Conservation (phyloP, 2,888 invertebrate genomes). For the Hipparchia semele region DNA sequence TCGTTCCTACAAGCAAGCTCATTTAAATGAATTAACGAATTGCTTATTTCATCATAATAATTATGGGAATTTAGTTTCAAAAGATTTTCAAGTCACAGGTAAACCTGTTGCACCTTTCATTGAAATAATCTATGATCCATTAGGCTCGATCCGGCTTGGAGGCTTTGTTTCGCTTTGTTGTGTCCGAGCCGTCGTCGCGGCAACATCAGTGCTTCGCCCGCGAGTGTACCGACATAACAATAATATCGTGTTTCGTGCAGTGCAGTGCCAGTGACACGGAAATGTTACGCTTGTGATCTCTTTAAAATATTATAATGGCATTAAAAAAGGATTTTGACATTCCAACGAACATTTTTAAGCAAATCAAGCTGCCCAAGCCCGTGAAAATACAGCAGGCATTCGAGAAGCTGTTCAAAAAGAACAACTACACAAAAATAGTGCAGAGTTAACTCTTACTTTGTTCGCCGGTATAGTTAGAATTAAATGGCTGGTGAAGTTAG, state of each 20-base stretch:
- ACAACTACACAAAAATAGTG: constrained; percentile 78
- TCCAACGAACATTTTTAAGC: constrained; percentile 72
- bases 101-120: constrained; percentile 39
- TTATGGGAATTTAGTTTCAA: neutral
- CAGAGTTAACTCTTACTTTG: constrained; percentile 61
- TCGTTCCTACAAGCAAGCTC: too few relatives aligned
- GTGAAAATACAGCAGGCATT: constrained; percentile 66
- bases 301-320: constrained; percentile 65
- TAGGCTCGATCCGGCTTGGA: constrained; percentile 59
- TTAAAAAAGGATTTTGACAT: constrained; percentile 77
- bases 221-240: constrained; percentile 56
- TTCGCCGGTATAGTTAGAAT: constrained; percentile 46
- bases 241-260: constrained; percentile 48
- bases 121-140: constrained; percentile 57
- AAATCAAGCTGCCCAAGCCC: constrained; percentile 64
- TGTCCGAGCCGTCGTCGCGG: constrained; percentile 73
- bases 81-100: neutral
- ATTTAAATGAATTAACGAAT: too few relatives aligned
- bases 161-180: constrained; percentile 68
- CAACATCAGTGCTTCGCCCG: constrained; percentile 57
- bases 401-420: constrained; percentile 75
- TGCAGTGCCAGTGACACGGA: constrained; percentile 69
- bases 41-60: too few relatives aligned
- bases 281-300: constrained; percentile 64
- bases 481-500: constrained; percentile 79